A percentile compares a stretch with the other conserved stretches of the same genome.
These are phyloP conservation scores for Noctua comes DNA, from an alignment of 2,888 invertebrate species.

Conservation along the genomic window DNA sequence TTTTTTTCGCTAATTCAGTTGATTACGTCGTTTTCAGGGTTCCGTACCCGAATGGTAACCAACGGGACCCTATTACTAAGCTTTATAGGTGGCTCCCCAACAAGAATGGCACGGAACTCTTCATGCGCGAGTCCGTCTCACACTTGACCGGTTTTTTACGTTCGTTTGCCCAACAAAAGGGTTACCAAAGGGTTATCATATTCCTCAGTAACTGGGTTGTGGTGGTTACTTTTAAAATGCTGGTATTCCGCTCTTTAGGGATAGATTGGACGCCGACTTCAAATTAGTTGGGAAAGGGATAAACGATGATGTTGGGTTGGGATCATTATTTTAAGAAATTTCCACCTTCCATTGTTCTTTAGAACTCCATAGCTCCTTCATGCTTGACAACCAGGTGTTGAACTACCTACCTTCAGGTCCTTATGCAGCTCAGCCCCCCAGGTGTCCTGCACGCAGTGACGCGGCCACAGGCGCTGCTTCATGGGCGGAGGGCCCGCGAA, in stretches of 20 bases:
- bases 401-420: slow-evolving; percentile 93
- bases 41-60: too few relatives aligned
- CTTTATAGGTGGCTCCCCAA: too few relatives aligned
- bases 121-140: too few relatives aligned
- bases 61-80: too few relatives aligned
- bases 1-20: too few relatives aligned
- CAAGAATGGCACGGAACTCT: too few relatives aligned
- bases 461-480: slow-evolving; percentile 98
- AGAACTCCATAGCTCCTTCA: neutral
- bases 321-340: neutral
- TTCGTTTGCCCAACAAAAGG: neutral
- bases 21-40: neutral
- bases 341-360: neutral
- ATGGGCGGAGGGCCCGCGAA: slow-evolving; percentile 96
- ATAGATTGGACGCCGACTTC: too few relatives aligned
- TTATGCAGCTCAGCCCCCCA: slow-evolving; percentile 98
- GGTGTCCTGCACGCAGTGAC: slow-evolving; percentile 98
- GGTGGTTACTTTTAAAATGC: too few relatives aligned
- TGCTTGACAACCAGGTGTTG: neutral
- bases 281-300: too few relatives aligned
- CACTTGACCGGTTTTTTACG: neutral
- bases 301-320: too few relatives aligned
- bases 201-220: too few relatives aligned
- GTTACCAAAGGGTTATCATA: neutral
- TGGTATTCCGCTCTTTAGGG: too few relatives aligned